Evolutionary conservation across 2,113 vertebrate species (phyloP), one percentile per base, ranked within the genome.

Genomic region (Dromaius novaehollandiae): DNA sequence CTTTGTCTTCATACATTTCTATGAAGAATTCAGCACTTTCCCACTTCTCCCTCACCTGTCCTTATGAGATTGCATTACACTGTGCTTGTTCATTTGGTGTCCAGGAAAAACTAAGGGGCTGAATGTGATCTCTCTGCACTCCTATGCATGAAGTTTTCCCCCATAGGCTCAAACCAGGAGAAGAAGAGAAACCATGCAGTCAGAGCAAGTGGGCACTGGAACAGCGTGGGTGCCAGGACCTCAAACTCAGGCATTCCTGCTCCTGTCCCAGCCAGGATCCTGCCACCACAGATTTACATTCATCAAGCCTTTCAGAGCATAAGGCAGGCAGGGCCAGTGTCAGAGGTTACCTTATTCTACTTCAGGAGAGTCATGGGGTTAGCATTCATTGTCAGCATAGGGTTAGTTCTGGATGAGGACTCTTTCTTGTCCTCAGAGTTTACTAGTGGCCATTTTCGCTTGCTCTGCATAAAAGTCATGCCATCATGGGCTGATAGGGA

Each of bases 81-180:
- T n/a, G 20, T 69, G 20, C 42, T 48, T 21, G 22, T 61, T 36
- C 34, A 21, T 22, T 60, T 48, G 44, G 34, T 24, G 32, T 48
- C 66, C 32, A 34, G 34, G 66, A 48, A 48, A 34, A 16, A 34
- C 9, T 34, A 34, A 50, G 38, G 32, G n/a, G 7, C 17, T 44
- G 36, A 21, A 42, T 2, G 11, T 30, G 30, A 11, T 38, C 13
- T 50, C 9, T 46, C 26, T 44, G 11, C 30, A 46, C 20, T 6
- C 25, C 8, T 48, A 18, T 40, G 30, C 3, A 8, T 3, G 16
- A 5, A 64, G 16, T 10, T 53, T 16, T 65, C 18, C 8, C 22
- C 26, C 58, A 10, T 5, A 13, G 55, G 55, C 21, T 78, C 6
- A 6, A 40, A 15, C 20, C 0, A 1, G 53, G 19, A 2, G 6